phyloP scores from a whole-genome alignment of 2,113 vertebrate genomes.

The Microtus ochrogaster region DNA sequence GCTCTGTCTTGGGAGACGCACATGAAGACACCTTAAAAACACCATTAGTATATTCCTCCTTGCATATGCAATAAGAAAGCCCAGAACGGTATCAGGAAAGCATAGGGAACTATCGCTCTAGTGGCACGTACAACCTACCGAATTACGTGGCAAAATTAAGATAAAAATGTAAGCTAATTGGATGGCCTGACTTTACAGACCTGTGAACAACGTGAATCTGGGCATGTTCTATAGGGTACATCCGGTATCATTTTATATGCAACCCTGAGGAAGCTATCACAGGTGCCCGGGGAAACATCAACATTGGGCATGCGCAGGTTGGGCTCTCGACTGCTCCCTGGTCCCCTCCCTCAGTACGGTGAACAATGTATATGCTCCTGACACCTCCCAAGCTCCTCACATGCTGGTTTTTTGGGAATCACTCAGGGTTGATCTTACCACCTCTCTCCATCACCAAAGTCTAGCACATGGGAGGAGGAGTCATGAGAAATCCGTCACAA shows the following conservation, averaged over 20 bases:
- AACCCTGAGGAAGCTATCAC: background rate
- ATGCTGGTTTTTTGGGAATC: background rate
- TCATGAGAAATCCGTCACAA: background rate
- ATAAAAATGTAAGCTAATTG: conserved; percentile 3
- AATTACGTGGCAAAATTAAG: conserved; percentile 18
- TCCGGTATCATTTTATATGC: background rate
- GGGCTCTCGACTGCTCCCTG: background rate
- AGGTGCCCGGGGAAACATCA: background rate
- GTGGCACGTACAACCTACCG: background rate
- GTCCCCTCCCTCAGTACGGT: background rate
- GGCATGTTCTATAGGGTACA: background rate
- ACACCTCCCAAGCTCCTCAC: too few species aligned
- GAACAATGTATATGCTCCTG: rapidly evolving
- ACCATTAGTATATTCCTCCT: background rate
- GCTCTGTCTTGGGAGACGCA: background rate
- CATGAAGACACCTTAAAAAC: background rate
- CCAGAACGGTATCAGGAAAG: conserved; percentile 11
- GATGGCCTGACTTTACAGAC: background rate
- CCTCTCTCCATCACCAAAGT: conserved; percentile 22
- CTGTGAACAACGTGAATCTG: background rate
- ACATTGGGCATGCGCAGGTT: background rate
- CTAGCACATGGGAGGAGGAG: background rate
- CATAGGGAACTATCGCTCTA: background rate
- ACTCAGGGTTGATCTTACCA: background rate
- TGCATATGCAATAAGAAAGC: background rate